phyloP scores from a whole-genome alignment of 2,888 invertebrate species.

The Tenthredo scrophulariae region DNA sequence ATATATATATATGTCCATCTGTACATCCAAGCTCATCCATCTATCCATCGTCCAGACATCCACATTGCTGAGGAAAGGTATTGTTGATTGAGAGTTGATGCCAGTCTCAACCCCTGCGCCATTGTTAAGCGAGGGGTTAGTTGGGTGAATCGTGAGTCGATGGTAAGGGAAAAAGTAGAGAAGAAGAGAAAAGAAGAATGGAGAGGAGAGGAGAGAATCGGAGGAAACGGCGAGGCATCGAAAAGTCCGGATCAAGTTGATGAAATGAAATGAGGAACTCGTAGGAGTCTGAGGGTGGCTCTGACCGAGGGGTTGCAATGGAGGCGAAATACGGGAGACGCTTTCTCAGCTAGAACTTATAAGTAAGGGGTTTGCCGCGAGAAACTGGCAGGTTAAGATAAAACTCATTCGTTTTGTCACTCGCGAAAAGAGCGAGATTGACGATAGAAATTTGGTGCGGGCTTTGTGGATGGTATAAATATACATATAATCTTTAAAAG shows the following conservation, averaged over 20 bases:
- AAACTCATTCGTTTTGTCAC: conserved; percentile 39
- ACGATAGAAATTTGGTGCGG: background rate
- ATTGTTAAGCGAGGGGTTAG: conserved; percentile 58
- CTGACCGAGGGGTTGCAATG: background rate
- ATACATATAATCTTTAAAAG: background rate
- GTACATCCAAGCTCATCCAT: conserved; percentile 3
- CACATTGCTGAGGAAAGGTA: conserved; percentile 56
- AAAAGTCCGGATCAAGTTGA: conserved; percentile 64
- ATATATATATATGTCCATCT: background rate
- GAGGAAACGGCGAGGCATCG: conserved; percentile 57
- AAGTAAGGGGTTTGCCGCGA: conserved; percentile 3
- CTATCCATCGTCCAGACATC: conserved; percentile 25
- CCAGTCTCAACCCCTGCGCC: conserved; percentile 61
- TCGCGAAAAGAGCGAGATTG: background rate
- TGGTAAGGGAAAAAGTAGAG: conserved; percentile 52
- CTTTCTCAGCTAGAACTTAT: conserved; percentile 46
- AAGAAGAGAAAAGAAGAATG: conserved; percentile 49
- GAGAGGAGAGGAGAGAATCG: conserved; percentile 40
- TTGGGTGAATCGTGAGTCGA: conserved; percentile 47
- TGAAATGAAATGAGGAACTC: conserved; percentile 66
- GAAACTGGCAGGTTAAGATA: conserved; percentile 39
- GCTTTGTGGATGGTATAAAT: conserved; percentile 18
- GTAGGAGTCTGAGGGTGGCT: conserved; percentile 51
- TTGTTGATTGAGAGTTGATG: conserved; percentile 67
- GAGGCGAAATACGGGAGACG: background rate